Evolutionary conservation across 2,888 invertebrate genomes (phyloP), one percentile per base, ranked within the genome.

Genomic region (Sarcophaga variegata): DNA sequence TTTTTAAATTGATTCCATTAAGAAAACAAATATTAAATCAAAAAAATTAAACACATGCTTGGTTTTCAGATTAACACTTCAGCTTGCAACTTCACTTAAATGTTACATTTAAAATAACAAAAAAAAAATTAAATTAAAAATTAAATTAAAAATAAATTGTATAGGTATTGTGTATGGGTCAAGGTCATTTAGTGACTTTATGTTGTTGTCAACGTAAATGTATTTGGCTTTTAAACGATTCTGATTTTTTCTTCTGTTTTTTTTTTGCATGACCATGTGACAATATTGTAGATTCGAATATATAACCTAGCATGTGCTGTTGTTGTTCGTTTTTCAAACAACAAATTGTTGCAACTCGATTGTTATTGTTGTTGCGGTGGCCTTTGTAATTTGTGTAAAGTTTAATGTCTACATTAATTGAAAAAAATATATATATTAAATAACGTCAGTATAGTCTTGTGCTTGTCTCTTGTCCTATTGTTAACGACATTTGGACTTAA

Each of bases 161-260:
- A 6, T 6, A 37, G 37, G 37, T 54, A 59, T 59, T 22, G 14
- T 71, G 66, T 77, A 60, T 49, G 17, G 71, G 77, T 83, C 27
- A 64, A 83, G 82, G 70, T 66, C 71, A 72, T 66, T 72, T 60
- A 27, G 17, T 72, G 82, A 83, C 82, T 83, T 83, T 83, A 77
- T 60, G 45, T 83, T 83, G 76, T 76, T 37, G 22, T 37, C 37
- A 37, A 37, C 8, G 6, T 37, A 37, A 2, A 70, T 22, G 49
- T 81, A 37, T 17, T n/a, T n/a, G 62, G 62, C 62, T 62, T 60
- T 20, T 45, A 62, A 11, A 17, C 3, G 22, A 20, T 27, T 69
- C 69, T 81, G 81, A 72, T 81, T 76, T 81, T 85, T 77, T 63
- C 22, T 14, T 11, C 20, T 45, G 47, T 3, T 8, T 76, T 37